Evolutionary conservation across 2,797 vertebrate genomes (phyloP).

Genomic region (Pangasius sanitwongsei): DNA sequence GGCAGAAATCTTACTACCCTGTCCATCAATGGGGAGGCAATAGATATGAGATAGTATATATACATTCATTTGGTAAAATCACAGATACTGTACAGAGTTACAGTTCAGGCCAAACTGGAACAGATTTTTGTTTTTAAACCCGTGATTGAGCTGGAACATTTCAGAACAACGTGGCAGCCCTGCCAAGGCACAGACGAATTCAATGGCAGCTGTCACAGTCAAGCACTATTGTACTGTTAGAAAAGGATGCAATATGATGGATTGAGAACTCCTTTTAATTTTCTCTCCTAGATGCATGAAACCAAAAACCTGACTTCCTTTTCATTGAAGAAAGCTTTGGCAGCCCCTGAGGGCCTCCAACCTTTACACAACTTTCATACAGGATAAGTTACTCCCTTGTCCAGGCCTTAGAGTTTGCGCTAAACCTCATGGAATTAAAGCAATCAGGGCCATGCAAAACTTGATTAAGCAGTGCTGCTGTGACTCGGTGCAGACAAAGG

Average conservation of each 20-base stretch:
- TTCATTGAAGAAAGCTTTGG: conserved; percentile 23
- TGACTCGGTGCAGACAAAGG: conserved; percentile 36
- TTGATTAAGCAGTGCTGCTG: conserved; percentile 38
- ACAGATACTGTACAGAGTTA: neutral
- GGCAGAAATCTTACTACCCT: neutral
- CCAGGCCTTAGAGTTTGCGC: neutral
- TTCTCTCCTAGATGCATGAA: conserved; percentile 30
- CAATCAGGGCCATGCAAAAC: conserved; percentile 46
- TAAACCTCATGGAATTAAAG: conserved; percentile 44
- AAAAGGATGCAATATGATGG: conserved; percentile 30
- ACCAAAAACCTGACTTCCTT: conserved; percentile 39
- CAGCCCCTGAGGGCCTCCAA: conserved; percentile 29
- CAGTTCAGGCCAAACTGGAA: neutral
- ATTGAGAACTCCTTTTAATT: conserved; percentile 29
- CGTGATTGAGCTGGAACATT: neutral
- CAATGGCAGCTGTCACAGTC: conserved; percentile 73
- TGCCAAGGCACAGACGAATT: conserved; percentile 62
- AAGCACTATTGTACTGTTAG: conserved; percentile 39
- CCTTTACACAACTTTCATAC: conserved; percentile 25
- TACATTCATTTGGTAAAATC: neutral
- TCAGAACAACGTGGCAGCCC: neutral
- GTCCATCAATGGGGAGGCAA: neutral
- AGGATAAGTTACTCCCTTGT: conserved; percentile 19
- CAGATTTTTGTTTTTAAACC: neutral
- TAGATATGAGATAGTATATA: neutral